phyloP scores from a whole-genome alignment of 2,888 invertebrate genomes.

The Aleiodes leptofemur region DNA sequence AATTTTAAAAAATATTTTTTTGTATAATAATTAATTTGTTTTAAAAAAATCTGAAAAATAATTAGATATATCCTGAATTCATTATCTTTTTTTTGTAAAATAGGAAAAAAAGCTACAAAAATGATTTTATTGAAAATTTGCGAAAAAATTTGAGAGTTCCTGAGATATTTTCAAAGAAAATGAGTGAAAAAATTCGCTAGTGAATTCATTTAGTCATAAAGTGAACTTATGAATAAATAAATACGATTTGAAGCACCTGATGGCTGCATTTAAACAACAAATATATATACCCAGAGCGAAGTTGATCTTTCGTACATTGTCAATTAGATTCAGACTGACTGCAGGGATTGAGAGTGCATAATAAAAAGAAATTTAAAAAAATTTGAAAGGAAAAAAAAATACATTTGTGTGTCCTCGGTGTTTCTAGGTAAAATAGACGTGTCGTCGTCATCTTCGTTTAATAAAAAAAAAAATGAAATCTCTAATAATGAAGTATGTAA shows the following conservation, averaged over 20 bases:
- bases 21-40: no score
- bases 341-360: conserved; percentile 71
- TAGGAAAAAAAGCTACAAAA: no score
- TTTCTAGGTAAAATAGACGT: conserved; percentile 65
- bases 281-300: conserved; percentile 50
- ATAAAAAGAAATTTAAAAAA: conserved; percentile 28
- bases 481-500: conserved; percentile 49
- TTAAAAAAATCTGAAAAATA: no score
- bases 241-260: background rate
- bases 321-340: conserved; percentile 76
- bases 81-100: no score
- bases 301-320: conserved; percentile 72
- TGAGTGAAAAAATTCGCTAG: background rate
- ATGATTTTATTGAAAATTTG: no score
- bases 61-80: no score
- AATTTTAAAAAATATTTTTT: no score
- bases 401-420: conserved; percentile 64
- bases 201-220: background rate
- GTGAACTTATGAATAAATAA: background rate
- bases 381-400: no score
- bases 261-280: conserved; percentile 12
- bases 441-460: conserved; percentile 59
- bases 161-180: background rate
- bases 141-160: no score
- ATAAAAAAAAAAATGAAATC: conserved; percentile 49